Base-by-base conservation (phyloP, 1,140 invertebrate species). In the Plectus sambesii region DNA sequence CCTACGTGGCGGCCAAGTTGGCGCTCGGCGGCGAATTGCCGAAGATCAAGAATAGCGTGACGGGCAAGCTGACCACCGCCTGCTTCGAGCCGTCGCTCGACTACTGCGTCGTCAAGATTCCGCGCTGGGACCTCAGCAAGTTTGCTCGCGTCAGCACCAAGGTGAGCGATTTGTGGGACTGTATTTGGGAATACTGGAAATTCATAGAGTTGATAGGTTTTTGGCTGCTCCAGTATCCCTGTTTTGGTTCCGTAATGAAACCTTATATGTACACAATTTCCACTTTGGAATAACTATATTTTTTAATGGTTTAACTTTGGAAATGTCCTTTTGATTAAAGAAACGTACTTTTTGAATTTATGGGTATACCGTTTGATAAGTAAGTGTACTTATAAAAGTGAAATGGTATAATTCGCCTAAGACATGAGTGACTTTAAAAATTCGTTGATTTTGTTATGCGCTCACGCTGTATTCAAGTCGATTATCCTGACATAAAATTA, bases 1-100 rank as follows among this genome's bases (percentile, higher is more conserved):
- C 92, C 8, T 97, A 97, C 67, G 84, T 98, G 5, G 92, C 92
- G 27, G 90, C 92, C 0, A 97, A 97, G 74, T 71, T 98, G 39
- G 78, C 87, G 0, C 70, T 98, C 5, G 84, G 86, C 9, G 81
- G 84, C 54, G 75, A 85, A 3, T 72, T 98, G 35, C 82, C 85
- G 0, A 75, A 82, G 26, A 83, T 97, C 6, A 82, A 80, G 48
- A 98, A 98, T 69, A 87, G 85, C 0, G 89, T 96, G 0, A 97
- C 92, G 5, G 82, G 82, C 22, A 78, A 8, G 9, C 17, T 8
- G 9, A 97, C 92, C 0, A 96, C 90, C 0, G 89, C 92, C 6
- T 97, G 90, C 65, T 97, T 97, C 71, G 92, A 98, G 69, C 92
- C 92, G 0, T 92, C 87, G 72, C 75, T 98, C 40, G 92, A 97